Base-by-base conservation (phyloP, 2,888 invertebrate genomes). In the Nomada fucata region DNA sequence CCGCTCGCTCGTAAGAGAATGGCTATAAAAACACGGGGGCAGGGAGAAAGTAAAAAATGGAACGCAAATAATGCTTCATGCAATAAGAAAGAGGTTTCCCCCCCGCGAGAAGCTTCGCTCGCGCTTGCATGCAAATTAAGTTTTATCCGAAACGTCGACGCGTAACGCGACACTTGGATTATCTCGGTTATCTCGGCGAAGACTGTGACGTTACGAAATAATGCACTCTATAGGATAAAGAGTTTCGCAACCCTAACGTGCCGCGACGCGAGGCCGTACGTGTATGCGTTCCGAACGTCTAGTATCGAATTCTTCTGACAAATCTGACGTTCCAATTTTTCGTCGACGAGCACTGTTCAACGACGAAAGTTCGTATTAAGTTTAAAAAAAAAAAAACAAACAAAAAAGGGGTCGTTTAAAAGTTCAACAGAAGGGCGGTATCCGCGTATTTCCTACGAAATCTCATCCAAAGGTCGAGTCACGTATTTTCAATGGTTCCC, bases 151-250 rank as follows among this genome's bases (percentile, higher is more conserved):
- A 76, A 73, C 53, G 42, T 76, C 29, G 64, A 20, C 64, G 50
- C 63, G 71, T 72, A 84, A 84, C 77, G 85, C 73, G 79, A 85
- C 72, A 79, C 52, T 18, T 59, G 77, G 73, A 84, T 84, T 77
- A 82, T 76, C 73, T 67, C 47, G 36, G 7, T 10, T 70, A 23
- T 44, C 13, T 36, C 52, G n/a, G 10, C 29, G 71, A 73, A 29
- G 71, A 72, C 81, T 77, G 77, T 64, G 29, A 65, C 29, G 82
- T 88, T 87, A 83, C 79, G 86, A 82, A 83, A 86, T 88, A 87
- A 86, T 88, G 76, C 86, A 79, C 65, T 84, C 63, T 84, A 87
- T 70, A 81, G 76, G 86, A 83, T 88, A 68, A 87, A 76, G 76
- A 77, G 81, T 84, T 88, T 88, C 72, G 81, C 79, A 81, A 83